Evolutionary conservation across 2,888 invertebrate species (phyloP), one percentile per base, ranked within the genome.

Genomic region (Mycogona germanica): DNA sequence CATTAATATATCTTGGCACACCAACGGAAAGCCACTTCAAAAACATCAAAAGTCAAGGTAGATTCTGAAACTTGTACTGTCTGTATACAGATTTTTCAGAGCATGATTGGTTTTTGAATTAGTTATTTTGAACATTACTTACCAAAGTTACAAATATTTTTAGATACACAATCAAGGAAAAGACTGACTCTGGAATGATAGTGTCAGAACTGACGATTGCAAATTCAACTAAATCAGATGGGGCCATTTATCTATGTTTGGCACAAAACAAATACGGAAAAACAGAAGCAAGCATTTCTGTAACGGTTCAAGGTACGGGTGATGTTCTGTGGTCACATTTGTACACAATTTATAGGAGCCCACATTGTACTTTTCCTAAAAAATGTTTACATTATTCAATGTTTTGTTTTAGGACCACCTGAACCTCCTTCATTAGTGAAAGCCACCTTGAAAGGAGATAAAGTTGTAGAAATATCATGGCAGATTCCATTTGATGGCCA

Each of bases 401-500:
- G 29, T 7, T 48, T 14, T 12, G 14, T 42, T 25, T 23, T 42
- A 54, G 54, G 54, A 19, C 54, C 41, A 7, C 54, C 54, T 5
- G 54, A 54, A 12, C 19, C 54, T 2, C 54, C 54, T 40, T 17
- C 23, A 23, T 28, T 14, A 17, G 49, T 54, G 1, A 29, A 28
- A 37, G 54, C 42, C n/a, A 35, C 42, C 19, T 21, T 21, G 37
- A 54, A 29, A 7, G 54, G 40, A 2, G 25, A 49, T 28, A 17
- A 32, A 17, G 28, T 30, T 4, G 40, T 53, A 2, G 48, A 48
- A 19, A 30, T 53, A 1, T 35, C 47, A 9, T 53, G 53, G 48
- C 4, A 28, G 17, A 12, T 32, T 12, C 49, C 54, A 12, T 54
- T 53, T 48, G 48, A 54, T 49, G 37, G 37, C n/a, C 38, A 49